Base-by-base conservation (phyloP, 2,888 invertebrate species). In the Vandiemenella viatica region DNA sequence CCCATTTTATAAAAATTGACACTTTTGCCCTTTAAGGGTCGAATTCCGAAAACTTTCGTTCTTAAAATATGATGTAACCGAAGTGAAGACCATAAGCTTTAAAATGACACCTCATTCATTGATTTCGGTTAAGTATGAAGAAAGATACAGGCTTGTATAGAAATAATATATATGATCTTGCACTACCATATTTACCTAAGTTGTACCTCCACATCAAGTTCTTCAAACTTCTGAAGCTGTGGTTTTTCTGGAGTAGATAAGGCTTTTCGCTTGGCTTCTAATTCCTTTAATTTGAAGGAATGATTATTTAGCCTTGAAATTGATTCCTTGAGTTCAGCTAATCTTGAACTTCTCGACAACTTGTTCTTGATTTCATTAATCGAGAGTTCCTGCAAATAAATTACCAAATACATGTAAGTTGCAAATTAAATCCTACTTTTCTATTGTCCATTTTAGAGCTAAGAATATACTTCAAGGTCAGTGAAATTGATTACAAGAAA, bases 191-290 rank as follows among this genome's bases (percentile, higher is more conserved):
- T 19, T 67, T 65, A 84, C 83, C 86, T 86, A 55, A 75, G 68
- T 51, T 79, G 75, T 61, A 87, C 74, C 70, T 85, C 83, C 63
- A 88, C 67, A 67, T 85, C 77, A 61, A 88, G 80, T 37, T 77
- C 76, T 57, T 79, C 77, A 59, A 86, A 86, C 60, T 77, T 80
- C 74, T 40, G 80, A 67, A 67, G 77, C 72, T 56, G 71, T 57
- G 58, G 72, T 46, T 59, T 58, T 6, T 56, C 46, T 23, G 42
- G n/a, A 13, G 61, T 62, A 50, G 62, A 65, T 43, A 63, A 62
- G 49, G 61, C 60, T 43, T 58, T 71, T 64, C 62, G 55, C 13
- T 55, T 55, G 37, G 54, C 56, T 21, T 62, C 57, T 5, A 65
- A 42, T 37, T 65, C 60, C 55, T 77, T 73, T 2, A 84, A 66